Conservation (phyloP, 2,113 vertebrate species). For the Poeciliopsis turrubarensis region DNA sequence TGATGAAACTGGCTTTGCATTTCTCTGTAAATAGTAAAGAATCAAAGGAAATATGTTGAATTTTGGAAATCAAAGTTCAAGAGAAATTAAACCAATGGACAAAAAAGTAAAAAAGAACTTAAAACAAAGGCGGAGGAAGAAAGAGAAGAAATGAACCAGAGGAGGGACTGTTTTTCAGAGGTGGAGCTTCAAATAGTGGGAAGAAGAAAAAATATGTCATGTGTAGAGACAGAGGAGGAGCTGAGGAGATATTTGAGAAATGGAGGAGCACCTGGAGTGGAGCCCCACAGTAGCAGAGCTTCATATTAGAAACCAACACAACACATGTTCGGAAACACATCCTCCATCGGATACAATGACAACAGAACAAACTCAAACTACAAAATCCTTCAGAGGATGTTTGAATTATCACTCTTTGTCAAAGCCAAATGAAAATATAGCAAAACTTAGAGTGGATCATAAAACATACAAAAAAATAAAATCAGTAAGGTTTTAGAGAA, state of each 20-base stretch:
- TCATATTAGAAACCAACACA: conserved; percentile 15
- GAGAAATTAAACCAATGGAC: not conserved
- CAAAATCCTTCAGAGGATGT: not conserved
- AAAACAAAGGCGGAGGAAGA: not conserved
- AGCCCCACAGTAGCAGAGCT: conserved; percentile 23
- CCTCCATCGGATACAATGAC: conserved; percentile 4
- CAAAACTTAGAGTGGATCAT: not conserved
- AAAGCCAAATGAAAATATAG: not conserved
- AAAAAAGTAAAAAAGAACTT: not conserved
- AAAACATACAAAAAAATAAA: no score
- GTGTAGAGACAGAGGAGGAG: conserved; percentile 16
- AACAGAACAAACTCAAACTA: not conserved
- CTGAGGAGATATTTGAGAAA: conserved; percentile 6
- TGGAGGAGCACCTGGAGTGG: conserved; percentile 32
- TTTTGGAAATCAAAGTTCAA: not conserved
- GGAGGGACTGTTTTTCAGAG: not conserved
- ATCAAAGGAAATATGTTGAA: not conserved
- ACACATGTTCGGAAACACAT: conserved; percentile 20
- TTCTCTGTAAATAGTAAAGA: no score
- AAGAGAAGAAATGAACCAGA: not conserved
- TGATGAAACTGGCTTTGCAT: not conserved
- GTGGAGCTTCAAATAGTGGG: not conserved
- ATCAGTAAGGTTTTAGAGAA: no score
- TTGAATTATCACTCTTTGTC: not conserved
- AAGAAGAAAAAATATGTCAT: not conserved